Conservation (phyloP, 2,113 vertebrate species). For the Lamprotornis superbus region DNA sequence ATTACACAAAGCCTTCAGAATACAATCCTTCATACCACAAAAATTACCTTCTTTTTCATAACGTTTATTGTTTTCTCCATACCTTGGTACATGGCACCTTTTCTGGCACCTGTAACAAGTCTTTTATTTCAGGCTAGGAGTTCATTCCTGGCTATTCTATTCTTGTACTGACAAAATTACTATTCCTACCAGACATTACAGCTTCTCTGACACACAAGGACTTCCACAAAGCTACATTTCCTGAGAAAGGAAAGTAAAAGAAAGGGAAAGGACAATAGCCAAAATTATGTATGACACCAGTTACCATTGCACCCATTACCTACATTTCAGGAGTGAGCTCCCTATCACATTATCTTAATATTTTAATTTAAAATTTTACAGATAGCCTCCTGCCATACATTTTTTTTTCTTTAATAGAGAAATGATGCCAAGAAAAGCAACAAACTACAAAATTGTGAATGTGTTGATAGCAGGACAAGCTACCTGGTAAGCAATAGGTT, state of each 20-base stretch:
- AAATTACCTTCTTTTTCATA: neutral
- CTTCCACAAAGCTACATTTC: neutral
- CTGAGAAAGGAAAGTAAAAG: neutral
- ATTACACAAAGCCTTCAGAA: neutral
- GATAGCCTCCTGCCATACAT: fast-evolving
- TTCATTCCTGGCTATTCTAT: neutral
- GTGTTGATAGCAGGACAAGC: neutral
- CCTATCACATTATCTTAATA: neutral
- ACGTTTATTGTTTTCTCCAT: neutral
- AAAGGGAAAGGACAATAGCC: neutral
- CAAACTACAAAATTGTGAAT: neutral
- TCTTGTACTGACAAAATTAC: neutral
- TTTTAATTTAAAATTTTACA: neutral
- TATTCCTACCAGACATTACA: neutral
- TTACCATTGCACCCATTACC: neutral
- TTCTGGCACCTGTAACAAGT: neutral
- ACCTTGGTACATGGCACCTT: neutral
- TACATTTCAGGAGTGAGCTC: neutral
- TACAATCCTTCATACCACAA: neutral
- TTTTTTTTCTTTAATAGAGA: neutral
- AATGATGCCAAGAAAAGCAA: neutral
- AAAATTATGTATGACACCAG: neutral
- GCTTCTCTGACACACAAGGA: neutral
- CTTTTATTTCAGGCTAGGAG: neutral
- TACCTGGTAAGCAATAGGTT: neutral